Evolutionary conservation across 2,113 vertebrate species (phyloP).

Genomic region (Hymenochirus boettgeri): DNA sequence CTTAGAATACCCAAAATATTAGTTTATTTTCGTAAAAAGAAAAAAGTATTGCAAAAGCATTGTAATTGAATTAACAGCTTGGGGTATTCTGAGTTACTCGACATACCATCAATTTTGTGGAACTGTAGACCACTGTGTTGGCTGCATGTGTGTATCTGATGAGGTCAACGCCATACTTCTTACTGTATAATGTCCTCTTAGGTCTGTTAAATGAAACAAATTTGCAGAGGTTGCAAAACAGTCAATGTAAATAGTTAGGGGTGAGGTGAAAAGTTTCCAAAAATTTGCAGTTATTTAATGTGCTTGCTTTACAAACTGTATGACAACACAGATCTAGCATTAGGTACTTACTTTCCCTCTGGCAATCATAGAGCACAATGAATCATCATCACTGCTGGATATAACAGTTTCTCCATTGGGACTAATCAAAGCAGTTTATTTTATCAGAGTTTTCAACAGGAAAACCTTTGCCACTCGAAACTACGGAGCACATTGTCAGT

Average conservation of each 20-base stretch:
- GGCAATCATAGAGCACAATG: constrained; percentile 95
- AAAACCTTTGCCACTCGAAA: constrained; percentile 97
- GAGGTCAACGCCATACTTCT: constrained; percentile 97
- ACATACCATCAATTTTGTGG: constrained; percentile 98
- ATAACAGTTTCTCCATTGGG: constrained; percentile 96
- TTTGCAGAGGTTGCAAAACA: constrained; percentile 21
- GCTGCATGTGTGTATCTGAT: constrained; percentile 98
- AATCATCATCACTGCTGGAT: constrained; percentile 97
- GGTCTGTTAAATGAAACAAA: constrained; percentile 72
- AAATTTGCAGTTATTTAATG: too few relatives aligned
- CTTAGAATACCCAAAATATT: not conserved
- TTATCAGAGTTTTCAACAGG: constrained; percentile 97
- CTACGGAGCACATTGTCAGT: constrained; percentile 97
- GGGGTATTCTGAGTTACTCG: constrained; percentile 1
- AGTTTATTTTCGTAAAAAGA: not conserved
- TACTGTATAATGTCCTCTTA: constrained; percentile 96
- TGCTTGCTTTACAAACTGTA: too few relatives aligned
- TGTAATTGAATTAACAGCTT: too few relatives aligned
- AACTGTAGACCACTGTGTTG: constrained; percentile 98
- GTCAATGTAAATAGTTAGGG: too few relatives aligned
- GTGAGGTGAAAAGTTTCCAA: too few relatives aligned
- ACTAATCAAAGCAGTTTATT: constrained; percentile 97
- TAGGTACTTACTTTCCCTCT: constrained; percentile 91
- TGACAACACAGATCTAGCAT: too few relatives aligned
- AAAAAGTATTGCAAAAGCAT: too few relatives aligned